Evolutionary conservation across 2,888 invertebrate species (phyloP), one percentile per base, ranked within the genome.

Genomic region (Ennomos fuscantarius): DNA sequence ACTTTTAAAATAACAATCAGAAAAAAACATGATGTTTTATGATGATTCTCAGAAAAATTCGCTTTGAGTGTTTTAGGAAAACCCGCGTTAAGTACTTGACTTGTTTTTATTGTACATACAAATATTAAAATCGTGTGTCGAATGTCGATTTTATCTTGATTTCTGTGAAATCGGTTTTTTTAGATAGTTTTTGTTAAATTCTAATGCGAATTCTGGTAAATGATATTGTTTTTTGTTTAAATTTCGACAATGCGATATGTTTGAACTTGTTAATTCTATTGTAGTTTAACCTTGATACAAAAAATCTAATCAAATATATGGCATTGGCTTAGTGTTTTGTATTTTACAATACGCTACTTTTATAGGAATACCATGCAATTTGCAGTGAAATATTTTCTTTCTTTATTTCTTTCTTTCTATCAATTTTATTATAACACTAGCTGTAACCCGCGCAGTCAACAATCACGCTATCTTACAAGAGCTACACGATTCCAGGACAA

Each of bases 81-180:
- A 62, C 50, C 57, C 48, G 40, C 42, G 41, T 31, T 46, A 44
- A 44, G 35, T 41, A 33, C 41, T 42, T 11, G 37, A 1, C 47
- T 56, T 42, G 53, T 61, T 61, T 58, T 64, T 64, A 54, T 55
- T 59, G 45, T 56, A 47, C 12, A 35, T 46, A 52, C 42, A 52
- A 62, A 50, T 56, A 56, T 58, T 45, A 50, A 50, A 60, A 59
- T 62, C 62, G 67, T 65, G 67, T 55, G 63, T 65, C 41, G 56
- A 8, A 55, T 45, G 56, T 65, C 62, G 60, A 65, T 68, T 60
- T 56, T 59, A 68, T 68, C 65, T 57, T 55, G 62, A 62, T 63
- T 68, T 59, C 63, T 50, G 9, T 61, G 67, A 65, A 65, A 60
- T 55, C 6, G 13, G 34, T 24, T 39, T 59, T 55, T 59, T 43